Evolutionary conservation across 1,140 invertebrate species (phyloP).

Genomic region (Mycetomoellerius zeteki): DNA sequence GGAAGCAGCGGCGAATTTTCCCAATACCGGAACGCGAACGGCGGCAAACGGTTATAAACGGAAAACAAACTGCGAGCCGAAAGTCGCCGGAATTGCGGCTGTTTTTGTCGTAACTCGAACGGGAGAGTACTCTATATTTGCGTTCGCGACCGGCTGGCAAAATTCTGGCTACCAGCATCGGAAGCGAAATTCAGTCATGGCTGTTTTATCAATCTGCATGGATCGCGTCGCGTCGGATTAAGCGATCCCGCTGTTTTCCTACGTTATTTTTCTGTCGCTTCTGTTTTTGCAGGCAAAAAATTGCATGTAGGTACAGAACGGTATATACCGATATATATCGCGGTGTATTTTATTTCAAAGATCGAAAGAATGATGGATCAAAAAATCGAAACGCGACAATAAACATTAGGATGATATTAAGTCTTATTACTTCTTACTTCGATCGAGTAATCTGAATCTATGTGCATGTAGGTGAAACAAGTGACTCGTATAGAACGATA

Average conservation of each 20-base stretch:
- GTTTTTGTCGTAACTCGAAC: slow-evolving; percentile 52
- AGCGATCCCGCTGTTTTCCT: slow-evolving; percentile 63
- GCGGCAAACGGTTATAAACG: slow-evolving; percentile 58
- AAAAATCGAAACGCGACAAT: not conserved
- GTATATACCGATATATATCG: not conserved
- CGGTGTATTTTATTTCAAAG: not conserved
- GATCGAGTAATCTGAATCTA: slow-evolving; percentile 45
- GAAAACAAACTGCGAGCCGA: slow-evolving; percentile 55
- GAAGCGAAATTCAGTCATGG: slow-evolving; percentile 56
- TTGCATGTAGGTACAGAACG: not conserved
- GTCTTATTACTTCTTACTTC: not conserved
- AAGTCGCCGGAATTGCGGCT: slow-evolving; percentile 59
- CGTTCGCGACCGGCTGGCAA: slow-evolving; percentile 37
- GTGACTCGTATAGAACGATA: slow-evolving; percentile 41
- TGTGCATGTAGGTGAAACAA: slow-evolving; percentile 32
- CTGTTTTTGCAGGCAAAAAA: slow-evolving; percentile 27
- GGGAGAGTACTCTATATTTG: slow-evolving; percentile 37
- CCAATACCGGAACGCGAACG: slow-evolving; percentile 53
- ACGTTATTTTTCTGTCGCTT: slow-evolving; percentile 38
- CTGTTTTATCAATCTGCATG: slow-evolving; percentile 61
- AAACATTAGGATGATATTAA: not conserved
- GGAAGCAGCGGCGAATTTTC: slow-evolving; percentile 51
- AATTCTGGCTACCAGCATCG: slow-evolving; percentile 43
- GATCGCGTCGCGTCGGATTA: slow-evolving; percentile 44
- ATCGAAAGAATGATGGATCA: not conserved